Percentiles rank a stretch among this genome's conserved stretches.
Evolutionary conservation across 2,113 vertebrate genomes (phyloP).

Genomic region (Salvelinus alpinus): DNA sequence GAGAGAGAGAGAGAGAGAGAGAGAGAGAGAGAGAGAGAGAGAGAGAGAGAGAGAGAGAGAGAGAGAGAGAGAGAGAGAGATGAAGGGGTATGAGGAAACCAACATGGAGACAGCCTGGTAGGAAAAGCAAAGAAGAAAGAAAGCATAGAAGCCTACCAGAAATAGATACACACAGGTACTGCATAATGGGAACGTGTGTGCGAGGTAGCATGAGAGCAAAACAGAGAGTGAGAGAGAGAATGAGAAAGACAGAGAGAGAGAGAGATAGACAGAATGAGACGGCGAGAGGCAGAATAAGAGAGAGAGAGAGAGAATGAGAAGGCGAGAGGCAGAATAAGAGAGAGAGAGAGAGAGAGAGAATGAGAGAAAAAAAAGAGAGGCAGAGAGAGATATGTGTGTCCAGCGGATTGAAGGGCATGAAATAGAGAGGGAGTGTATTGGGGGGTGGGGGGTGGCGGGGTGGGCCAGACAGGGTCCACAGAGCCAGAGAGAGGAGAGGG

Average conservation of each 20-base stretch:
- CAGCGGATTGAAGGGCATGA: slow-evolving; percentile 64
- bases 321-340: neutral
- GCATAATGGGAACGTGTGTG: no score
- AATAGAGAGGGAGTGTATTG: slow-evolving; percentile 63
- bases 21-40: slow-evolving; percentile 4
- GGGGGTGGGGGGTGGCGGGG: slow-evolving; percentile 8
- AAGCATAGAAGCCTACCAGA: slow-evolving; percentile 19
- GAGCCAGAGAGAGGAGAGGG: slow-evolving; percentile 41
- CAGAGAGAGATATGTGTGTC: slow-evolving; percentile 55
- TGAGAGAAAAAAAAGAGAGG: neutral
- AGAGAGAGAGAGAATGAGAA: no score
- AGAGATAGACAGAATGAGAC: neutral
- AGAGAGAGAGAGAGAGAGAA: neutral
- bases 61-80: slow-evolving; percentile 29
- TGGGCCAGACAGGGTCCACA: slow-evolving; percentile 33
- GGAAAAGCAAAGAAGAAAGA: slow-evolving; percentile 31
- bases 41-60: slow-evolving; percentile 15
- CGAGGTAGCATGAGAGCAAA: slow-evolving; percentile 21
- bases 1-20: slow-evolving; percentile 25
- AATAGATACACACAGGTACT: slow-evolving; percentile 1
- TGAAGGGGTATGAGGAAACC: slow-evolving; percentile 32
- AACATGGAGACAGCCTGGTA: neutral
- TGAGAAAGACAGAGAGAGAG: slow-evolving; percentile 22
- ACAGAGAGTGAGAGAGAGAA: slow-evolving; percentile 22
- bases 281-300: neutral